These are phyloP conservation scores for Borostomias antarcticus DNA, from an alignment of 2,797 vertebrate genomes.

Conservation along the genomic window DNA sequence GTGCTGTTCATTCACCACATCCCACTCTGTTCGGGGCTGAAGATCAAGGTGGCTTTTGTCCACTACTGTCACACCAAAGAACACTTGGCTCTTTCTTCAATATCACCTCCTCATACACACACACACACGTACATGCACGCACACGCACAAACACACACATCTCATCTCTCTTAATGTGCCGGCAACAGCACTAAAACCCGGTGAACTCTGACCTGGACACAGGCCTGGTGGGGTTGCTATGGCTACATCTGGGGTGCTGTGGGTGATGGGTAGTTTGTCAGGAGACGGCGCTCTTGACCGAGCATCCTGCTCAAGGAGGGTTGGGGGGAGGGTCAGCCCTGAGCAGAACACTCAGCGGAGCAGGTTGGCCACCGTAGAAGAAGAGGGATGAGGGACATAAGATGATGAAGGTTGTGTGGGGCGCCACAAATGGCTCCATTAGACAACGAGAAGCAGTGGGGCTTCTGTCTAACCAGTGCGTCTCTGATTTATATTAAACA, in stretches of 20 bases:
- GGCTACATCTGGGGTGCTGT: conserved; percentile 37
- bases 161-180: conserved; percentile 34
- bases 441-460: neutral
- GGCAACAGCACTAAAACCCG: conserved; percentile 50
- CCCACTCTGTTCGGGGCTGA: neutral
- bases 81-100: neutral
- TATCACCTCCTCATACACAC: neutral
- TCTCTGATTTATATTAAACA: neutral
- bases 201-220: conserved; percentile 61
- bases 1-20: neutral
- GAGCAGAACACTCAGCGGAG: conserved; percentile 1
- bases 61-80: neutral
- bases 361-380: conserved; percentile 22
- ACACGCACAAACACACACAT: neutral
- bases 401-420: neutral
- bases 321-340: neutral
- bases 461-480: neutral
- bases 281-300: conserved; percentile 53
- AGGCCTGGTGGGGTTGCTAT: conserved; percentile 44
- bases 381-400: conserved; percentile 18
- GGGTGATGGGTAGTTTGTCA: conserved; percentile 56
- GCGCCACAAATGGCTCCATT: neutral
- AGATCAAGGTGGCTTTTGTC: neutral
- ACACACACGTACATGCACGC: neutral
- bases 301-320: conserved; percentile 9